Percentiles rank a stretch among this genome's conserved stretches.
Evolutionary conservation across 2,113 vertebrate genomes (phyloP).

Genomic region (Hypanus sabinus): DNA sequence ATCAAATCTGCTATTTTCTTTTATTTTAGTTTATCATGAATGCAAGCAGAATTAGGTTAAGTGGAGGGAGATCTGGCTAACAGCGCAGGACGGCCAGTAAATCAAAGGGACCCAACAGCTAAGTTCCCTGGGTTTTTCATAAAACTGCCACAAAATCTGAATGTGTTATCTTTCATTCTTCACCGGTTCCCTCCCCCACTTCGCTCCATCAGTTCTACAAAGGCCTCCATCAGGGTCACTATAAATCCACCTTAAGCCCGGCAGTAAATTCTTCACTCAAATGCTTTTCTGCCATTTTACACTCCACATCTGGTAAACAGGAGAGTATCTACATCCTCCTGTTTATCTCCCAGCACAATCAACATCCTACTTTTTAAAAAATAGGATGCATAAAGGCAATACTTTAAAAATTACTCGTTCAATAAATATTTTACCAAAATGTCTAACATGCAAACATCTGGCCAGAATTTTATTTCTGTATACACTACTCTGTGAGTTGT

Average conservation of each 20-base stretch:
- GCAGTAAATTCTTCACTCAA: constrained; percentile 46
- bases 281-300: constrained; percentile 46
- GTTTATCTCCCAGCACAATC: constrained; percentile 50
- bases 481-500: not conserved
- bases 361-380: constrained; percentile 43
- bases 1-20: not conserved
- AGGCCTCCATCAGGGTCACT: constrained; percentile 1
- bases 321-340: constrained; percentile 46
- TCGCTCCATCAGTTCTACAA: not conserved
- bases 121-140: not conserved
- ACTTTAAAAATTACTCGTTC: not conserved
- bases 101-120: not conserved
- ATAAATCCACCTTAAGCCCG: constrained; percentile 36
- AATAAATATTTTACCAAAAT: not conserved
- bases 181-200: not conserved
- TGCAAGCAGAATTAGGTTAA: not conserved
- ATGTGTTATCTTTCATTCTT: constrained; percentile 23
- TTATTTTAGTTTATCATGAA: not conserved
- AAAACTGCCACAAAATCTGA: constrained; percentile 9
- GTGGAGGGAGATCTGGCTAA: not conserved
- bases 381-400: not conserved
- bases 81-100: not conserved
- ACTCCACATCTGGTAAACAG: constrained; percentile 70
- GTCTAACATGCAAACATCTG: not conserved
- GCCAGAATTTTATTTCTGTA: not conserved